Conservation (phyloP, 2,888 invertebrate genomes). For the Bruchidius siliquastri region DNA sequence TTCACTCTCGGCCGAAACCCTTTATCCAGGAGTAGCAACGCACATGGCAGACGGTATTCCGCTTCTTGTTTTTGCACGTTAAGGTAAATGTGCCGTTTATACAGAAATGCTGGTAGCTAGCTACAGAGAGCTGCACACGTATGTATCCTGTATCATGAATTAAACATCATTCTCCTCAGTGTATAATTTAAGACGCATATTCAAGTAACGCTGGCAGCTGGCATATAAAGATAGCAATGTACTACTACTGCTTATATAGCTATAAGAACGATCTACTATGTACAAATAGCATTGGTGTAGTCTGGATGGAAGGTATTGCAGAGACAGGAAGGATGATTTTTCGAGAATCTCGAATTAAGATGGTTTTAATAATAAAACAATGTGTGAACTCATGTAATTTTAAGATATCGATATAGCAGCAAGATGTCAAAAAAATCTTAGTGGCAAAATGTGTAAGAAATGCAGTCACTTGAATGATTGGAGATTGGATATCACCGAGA, state of each 20-base stretch:
- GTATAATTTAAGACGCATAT: background rate
- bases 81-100: background rate
- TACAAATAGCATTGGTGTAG: background rate
- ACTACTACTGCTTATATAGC: background rate
- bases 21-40: background rate
- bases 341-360: too few relatives aligned
- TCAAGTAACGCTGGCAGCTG: background rate
- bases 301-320: background rate
- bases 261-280: background rate
- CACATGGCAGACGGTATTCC: background rate
- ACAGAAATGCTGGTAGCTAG: background rate
- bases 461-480: too few relatives aligned
- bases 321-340: background rate
- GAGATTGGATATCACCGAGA: too few relatives aligned
- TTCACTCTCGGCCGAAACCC: background rate
- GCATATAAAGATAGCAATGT: background rate
- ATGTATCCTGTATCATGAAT: background rate
- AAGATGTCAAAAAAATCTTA: too few relatives aligned
- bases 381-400: too few relatives aligned
- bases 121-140: background rate
- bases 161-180: background rate
- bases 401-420: too few relatives aligned
- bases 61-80: background rate
- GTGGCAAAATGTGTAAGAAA: too few relatives aligned
- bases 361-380: too few relatives aligned